Evolutionary conservation across 1,140 invertebrate genomes (phyloP).

Genomic region (Rhopalosiphum padi): DNA sequence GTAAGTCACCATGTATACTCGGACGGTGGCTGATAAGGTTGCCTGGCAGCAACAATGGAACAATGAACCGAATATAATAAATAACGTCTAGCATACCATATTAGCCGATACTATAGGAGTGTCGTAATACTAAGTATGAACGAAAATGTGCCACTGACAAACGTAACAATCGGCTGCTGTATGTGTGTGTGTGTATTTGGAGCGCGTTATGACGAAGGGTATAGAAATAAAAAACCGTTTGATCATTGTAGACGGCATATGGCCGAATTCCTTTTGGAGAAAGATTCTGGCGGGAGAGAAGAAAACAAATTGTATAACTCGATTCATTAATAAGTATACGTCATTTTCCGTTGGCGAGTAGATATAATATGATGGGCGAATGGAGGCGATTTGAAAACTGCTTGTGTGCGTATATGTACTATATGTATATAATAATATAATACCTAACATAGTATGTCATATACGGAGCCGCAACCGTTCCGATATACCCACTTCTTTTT

Average conservation of each 20-base stretch:
- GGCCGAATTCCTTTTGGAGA: constrained; percentile 43
- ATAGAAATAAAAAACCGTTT: constrained; percentile 29
- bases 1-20: neutral
- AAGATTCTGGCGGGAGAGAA: constrained; percentile 10
- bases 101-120: neutral
- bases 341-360: neutral
- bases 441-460: neutral
- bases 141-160: constrained; percentile 51
- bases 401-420: neutral
- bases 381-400: constrained; percentile 20
- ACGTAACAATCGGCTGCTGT: constrained; percentile 23
- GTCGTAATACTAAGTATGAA: constrained; percentile 29
- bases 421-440: neutral
- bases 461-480: neutral
- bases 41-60: constrained; percentile 30
- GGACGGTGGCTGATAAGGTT: constrained; percentile 28
- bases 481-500: neutral
- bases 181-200: neutral
- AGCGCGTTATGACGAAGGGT: constrained; percentile 2
- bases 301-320: constrained; percentile 42
- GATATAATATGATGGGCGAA: neutral
- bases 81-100: constrained; percentile 46
- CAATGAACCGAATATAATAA: constrained; percentile 41
- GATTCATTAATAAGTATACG: constrained; percentile 32
- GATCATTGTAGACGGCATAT: constrained; percentile 6